These are phyloP conservation scores for Cariama cristata DNA, from an alignment of 2,113 vertebrate genomes.

Conservation along the genomic window DNA sequence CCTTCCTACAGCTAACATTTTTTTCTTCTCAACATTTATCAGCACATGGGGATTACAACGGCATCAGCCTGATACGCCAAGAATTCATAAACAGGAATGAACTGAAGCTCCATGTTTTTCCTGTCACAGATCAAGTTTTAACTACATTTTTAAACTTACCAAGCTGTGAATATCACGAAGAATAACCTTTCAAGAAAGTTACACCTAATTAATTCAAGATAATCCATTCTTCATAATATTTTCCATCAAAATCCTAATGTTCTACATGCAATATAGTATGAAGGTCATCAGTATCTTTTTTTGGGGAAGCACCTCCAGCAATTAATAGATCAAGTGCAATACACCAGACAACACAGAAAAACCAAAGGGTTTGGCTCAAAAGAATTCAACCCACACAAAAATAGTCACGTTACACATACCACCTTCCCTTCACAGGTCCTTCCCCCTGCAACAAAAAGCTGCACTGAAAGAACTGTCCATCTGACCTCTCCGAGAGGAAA, in stretches of 20 bases:
- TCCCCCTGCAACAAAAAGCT: neutral
- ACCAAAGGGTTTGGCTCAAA: neutral
- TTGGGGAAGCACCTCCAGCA: neutral
- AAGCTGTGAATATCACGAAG: neutral
- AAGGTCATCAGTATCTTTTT: neutral
- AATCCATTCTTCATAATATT: neutral
- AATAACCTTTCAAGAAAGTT: neutral
- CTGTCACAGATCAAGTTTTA: neutral
- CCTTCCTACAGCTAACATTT: neutral
- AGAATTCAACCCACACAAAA: neutral
- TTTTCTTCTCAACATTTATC: neutral
- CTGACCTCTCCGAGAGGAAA: neutral
- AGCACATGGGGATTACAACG: neutral
- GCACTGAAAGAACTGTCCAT: neutral
- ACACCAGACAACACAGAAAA: neutral
- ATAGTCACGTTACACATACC: accelerated
- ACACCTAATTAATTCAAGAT: neutral
- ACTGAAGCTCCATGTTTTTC: neutral
- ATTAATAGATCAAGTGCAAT: neutral
- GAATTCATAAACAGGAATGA: neutral
- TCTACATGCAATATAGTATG: neutral
- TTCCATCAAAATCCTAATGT: neutral
- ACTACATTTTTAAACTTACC: neutral
- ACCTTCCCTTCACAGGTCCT: neutral
- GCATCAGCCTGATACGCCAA: neutral